Base-by-base conservation (phyloP, 2,888 invertebrate species). In the Halictus quadricinctus region DNA sequence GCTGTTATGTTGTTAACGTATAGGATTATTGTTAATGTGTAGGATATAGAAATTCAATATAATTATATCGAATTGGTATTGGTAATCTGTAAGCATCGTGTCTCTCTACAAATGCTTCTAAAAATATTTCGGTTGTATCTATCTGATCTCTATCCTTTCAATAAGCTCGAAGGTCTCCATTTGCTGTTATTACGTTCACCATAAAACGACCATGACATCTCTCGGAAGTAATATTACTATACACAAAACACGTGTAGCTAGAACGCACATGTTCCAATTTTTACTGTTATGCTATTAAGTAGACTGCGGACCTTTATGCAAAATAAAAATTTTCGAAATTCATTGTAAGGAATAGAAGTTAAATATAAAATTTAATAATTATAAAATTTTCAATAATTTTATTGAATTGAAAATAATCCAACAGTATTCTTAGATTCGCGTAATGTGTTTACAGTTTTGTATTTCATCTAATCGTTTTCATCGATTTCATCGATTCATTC, bases 131-230 rank as follows among this genome's bases (percentile, higher is more conserved):
- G 12, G 12, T n/a, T n/a, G n/a, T 58, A 58, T 58, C n/a, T n/a
- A 12, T 58, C 12, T 12, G 58, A 58, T n/a, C 46, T 10, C 46
- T 13, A 12, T 46, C 12, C n/a, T 12, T n/a, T 58, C 58, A 58
- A 58, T 58, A 58, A n/a, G n/a, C 58, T 58, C 58, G n/a, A 58
- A 58, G n/a, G n/a, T 58, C n/a, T 58, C 58, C n/a, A n/a, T n/a
- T n/a, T 58, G 12, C 58, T n/a, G n/a, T 58, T n/a, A n/a, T 58
- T 58, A 58, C n/a, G 12, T 58, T 12, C 12, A 58, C n/a, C 58
- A n/a, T 58, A 58, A 58, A 58, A 58, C n/a, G n/a, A 58, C 58
- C 58, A n/a, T 58, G 58, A 58, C 58, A 3, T n/a, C n/a, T 58
- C n/a, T 8, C n/a, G 58, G n/a, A 10, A n/a, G 58, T 0, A 5